Base-by-base conservation (phyloP, 2,113 vertebrate species). In the Amphiprion percula region DNA sequence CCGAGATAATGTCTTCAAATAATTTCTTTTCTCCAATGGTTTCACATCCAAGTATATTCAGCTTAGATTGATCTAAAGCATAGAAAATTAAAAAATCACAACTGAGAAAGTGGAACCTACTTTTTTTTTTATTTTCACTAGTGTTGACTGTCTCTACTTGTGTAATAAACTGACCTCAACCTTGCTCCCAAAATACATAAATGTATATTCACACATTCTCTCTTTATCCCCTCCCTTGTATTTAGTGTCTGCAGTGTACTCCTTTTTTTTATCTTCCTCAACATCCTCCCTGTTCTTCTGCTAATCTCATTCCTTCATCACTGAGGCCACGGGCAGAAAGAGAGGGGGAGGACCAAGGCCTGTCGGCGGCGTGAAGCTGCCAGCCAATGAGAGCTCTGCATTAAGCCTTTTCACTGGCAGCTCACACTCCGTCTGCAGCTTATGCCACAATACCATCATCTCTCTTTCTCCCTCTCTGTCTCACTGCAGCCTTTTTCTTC, bases 351-450 rank as follows among this genome's bases (percentile, higher is more conserved):
- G 71, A 80, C 74, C 54, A 11, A 82, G 85, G 74, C 75, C 83
- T 89, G 71, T 79, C 68, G 65, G 81, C 84, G 81, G 83, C 78
- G 68, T 72, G 74, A 60, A 82, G 85, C 85, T 88, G 87, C 82
- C 79, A 90, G 82, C 65, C 55, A 61, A 77, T 64, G 50, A 77
- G 49, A 81, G 54, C 73, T 86, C 74, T 77, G 77, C 74, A 86
- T 90, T 90, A 86, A 90, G 83, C 75, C 75, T 52, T 75, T 80
- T 85, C 85, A 70, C 75, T 89, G 86, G 88, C 85, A 82, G 77
- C 80, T 82, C 62, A 24, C 49, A 84, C 68, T 80, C 71, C 54
- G 58, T 79, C 79, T 82, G 21, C 56, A 79, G 82, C 74, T 81
- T 70, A 70, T 82, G 77, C 52, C 77, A 85, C 84, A 84, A 68